These are phyloP conservation scores for Coenonympha glycerion DNA, from an alignment of 2,888 invertebrate genomes.

Conservation along the genomic window DNA sequence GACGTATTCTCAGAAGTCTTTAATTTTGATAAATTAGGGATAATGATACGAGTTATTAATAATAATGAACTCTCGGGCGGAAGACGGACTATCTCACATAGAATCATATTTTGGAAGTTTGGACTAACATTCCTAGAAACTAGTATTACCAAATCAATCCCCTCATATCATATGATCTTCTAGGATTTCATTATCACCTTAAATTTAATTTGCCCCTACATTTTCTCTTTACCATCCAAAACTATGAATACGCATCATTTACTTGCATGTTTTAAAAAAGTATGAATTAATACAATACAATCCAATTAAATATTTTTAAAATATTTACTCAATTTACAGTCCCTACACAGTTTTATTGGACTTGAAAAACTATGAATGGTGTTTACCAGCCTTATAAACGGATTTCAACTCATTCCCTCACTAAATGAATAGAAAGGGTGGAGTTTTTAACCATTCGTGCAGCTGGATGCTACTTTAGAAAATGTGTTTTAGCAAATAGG, in stretches of 20 bases:
- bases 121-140: too few relatives aligned
- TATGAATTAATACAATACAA: neutral
- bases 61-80: too few relatives aligned
- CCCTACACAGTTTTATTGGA: conserved; percentile 28
- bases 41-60: neutral
- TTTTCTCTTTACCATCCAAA: neutral
- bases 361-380: conserved; percentile 37
- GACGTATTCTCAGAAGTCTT: neutral
- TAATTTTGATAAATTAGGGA: neutral
- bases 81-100: too few relatives aligned
- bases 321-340: neutral
- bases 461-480: conserved; percentile 20
- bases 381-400: conserved; percentile 34
- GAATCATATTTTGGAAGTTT: too few relatives aligned
- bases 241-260: neutral
- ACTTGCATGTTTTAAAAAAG: neutral
- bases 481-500: conserved; percentile 4
- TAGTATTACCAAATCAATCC: neutral
- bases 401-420: conserved; percentile 39
- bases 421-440: conserved; percentile 35
- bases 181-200: too few relatives aligned
- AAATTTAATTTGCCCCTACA: neutral
- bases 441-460: conserved; percentile 26
- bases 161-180: neutral
- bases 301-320: neutral